These are phyloP conservation scores for Lerista edwardsae DNA, from an alignment of 2,797 vertebrate genomes.

Conservation along the genomic window DNA sequence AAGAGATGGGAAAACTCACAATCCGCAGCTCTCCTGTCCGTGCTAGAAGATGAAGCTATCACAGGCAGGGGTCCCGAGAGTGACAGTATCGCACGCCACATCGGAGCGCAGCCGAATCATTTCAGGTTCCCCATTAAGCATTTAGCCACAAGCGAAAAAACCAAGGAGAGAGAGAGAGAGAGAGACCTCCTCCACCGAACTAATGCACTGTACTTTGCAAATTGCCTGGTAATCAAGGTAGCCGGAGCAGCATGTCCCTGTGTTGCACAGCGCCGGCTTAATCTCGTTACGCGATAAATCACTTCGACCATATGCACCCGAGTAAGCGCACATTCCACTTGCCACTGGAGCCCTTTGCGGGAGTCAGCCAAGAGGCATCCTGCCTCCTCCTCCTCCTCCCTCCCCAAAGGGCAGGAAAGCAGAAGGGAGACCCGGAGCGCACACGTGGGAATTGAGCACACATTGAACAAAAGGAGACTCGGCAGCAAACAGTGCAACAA, in stretches of 20 bases:
- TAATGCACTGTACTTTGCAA: conserved; percentile 24
- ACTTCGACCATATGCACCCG: conserved; percentile 33
- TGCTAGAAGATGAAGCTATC: conserved; percentile 49
- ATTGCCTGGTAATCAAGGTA: conserved; percentile 35
- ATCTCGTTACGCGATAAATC: conserved; percentile 47
- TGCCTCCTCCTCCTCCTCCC: not conserved
- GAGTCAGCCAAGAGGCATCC: conserved; percentile 22
- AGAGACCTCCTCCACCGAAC: accelerated
- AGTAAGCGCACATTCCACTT: conserved; percentile 14
- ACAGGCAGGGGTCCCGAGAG: conserved; percentile 41
- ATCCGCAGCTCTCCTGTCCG: conserved; percentile 52
- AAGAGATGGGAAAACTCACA: conserved; percentile 57
- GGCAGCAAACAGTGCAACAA: not conserved
- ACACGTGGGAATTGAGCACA: conserved; percentile 52
- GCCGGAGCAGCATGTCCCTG: not conserved
- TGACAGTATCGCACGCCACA: conserved; percentile 48
- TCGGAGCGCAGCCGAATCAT: conserved; percentile 51
- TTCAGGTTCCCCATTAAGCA: conserved; percentile 33
- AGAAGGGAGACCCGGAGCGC: conserved; percentile 39
- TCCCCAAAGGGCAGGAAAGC: not conserved
- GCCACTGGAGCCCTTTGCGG: conserved; percentile 38
- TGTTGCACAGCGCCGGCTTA: conserved; percentile 34
- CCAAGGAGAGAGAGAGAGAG: no score
- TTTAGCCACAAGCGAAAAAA: not conserved
- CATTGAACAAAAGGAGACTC: conserved; percentile 35